phyloP scores from a whole-genome alignment of 2,888 invertebrate species.

The Cephus spinipes region DNA sequence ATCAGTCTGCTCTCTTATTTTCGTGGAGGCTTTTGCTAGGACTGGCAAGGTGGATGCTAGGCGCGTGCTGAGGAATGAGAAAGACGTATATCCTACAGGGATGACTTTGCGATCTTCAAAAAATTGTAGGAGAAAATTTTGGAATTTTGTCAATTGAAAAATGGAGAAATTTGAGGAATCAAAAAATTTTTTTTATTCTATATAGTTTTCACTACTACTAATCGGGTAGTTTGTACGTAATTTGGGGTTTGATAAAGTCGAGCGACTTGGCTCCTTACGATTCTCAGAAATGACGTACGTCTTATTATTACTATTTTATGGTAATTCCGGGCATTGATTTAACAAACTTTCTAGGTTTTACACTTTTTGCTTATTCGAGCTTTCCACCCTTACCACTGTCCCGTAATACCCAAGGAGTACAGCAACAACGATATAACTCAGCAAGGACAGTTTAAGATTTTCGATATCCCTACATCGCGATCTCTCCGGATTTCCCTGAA shows the following conservation, averaged over 20 bases:
- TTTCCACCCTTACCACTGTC: neutral
- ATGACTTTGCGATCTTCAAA: neutral
- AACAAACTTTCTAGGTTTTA: constrained; percentile 22
- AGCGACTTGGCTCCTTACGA: neutral
- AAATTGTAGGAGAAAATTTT: neutral
- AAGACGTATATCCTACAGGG: neutral
- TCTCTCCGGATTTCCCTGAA: neutral
- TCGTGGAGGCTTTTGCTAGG: neutral
- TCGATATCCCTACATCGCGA: neutral
- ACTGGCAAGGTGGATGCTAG: neutral
- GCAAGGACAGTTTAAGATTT: neutral
- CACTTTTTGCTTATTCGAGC: constrained; percentile 12
- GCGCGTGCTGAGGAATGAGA: neutral
- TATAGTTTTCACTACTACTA: neutral
- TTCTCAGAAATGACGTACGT: neutral
- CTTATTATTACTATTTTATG: constrained; percentile 26
- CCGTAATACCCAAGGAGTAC: neutral
- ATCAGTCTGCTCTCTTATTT: neutral
- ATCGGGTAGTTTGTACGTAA: neutral
- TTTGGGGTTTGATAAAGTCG: neutral
- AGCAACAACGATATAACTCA: neutral
- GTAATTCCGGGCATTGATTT: constrained; percentile 26
- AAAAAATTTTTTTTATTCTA: neutral
- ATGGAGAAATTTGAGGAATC: neutral
- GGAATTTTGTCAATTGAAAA: neutral